Evolutionary conservation across 2,797 vertebrate genomes (phyloP).

Genomic region (Eremophila alpestris): DNA sequence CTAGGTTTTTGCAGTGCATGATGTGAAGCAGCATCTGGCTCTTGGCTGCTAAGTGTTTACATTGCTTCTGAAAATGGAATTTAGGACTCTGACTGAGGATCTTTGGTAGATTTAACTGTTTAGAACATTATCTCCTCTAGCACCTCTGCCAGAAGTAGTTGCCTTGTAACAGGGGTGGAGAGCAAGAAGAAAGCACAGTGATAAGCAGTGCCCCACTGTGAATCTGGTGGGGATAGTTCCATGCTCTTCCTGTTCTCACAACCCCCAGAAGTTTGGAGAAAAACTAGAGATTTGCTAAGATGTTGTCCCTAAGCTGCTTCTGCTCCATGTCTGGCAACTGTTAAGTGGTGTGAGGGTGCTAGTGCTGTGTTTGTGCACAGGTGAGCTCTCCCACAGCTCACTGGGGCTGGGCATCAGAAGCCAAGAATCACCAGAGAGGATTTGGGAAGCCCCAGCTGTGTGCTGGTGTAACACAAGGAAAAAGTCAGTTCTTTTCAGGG

Average conservation of each 20-base stretch:
- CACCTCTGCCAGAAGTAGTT: neutral
- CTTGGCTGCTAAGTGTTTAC: constrained; percentile 10
- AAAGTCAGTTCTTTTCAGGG: neutral
- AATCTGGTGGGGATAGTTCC: neutral
- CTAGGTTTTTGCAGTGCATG: neutral
- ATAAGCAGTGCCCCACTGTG: neutral
- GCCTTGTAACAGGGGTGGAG: rapidly evolving
- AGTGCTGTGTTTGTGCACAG: neutral
- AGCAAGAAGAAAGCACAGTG: neutral
- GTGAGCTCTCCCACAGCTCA: neutral
- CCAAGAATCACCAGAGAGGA: neutral
- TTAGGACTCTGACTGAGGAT: neutral
- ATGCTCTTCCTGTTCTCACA: rapidly evolving
- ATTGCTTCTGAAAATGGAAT: constrained; percentile 17
- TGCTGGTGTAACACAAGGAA: neutral
- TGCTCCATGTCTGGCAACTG: rapidly evolving
- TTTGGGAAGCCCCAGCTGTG: neutral
- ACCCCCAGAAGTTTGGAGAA: neutral
- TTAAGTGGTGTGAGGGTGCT: neutral
- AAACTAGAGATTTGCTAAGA: neutral
- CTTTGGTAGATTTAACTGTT: constrained; percentile 6
- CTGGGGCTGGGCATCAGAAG: neutral
- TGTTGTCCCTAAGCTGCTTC: neutral
- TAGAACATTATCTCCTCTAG: neutral
- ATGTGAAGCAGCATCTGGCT: neutral